Percentiles rank a stretch among this genome's conserved stretches.
Evolutionary conservation across 1,140 invertebrate species (phyloP).

Genomic region (Drosophila pseudoobscura): DNA sequence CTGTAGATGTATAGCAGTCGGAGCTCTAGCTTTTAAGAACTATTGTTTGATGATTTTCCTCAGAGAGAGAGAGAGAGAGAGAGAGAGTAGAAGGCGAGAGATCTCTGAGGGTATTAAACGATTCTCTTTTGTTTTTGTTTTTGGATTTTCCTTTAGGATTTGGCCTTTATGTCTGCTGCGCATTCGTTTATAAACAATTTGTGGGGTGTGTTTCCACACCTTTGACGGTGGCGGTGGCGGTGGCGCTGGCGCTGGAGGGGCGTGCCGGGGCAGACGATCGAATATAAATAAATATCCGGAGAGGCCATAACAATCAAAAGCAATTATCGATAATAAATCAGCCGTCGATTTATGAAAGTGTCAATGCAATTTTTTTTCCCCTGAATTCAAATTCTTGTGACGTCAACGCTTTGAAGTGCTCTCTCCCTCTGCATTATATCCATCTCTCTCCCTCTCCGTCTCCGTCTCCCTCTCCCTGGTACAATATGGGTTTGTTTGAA

Average conservation of each 20-base stretch:
- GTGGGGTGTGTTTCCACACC: conserved; percentile 27
- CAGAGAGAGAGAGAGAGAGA: too few relatives aligned
- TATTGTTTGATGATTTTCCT: too few relatives aligned
- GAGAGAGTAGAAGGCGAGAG: too few relatives aligned
- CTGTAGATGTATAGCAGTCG: too few relatives aligned
- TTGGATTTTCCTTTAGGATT: conserved; percentile 15
- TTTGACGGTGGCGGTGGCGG: neutral
- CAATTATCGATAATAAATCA: conserved; percentile 79
- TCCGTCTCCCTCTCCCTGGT: neutral
- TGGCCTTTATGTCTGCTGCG: conserved; percentile 67
- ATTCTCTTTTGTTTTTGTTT: neutral
- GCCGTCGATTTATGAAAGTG: conserved; percentile 75
- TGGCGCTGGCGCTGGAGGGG: neutral
- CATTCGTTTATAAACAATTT: conserved; percentile 76
- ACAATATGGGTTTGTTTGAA: conserved; percentile 16
- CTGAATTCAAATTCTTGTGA: conserved; percentile 40
- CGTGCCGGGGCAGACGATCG: neutral
- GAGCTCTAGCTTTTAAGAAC: too few relatives aligned
- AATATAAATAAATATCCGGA: conserved; percentile 42
- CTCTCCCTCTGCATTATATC: neutral
- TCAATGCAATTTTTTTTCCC: conserved; percentile 66
- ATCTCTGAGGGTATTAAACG: too few relatives aligned
- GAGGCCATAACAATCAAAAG: conserved; percentile 66
- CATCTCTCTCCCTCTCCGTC: too few relatives aligned
- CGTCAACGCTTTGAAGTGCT: conserved; percentile 52